phyloP scores from a whole-genome alignment of 2,113 vertebrate genomes.

The Alexandromys fortis region DNA sequence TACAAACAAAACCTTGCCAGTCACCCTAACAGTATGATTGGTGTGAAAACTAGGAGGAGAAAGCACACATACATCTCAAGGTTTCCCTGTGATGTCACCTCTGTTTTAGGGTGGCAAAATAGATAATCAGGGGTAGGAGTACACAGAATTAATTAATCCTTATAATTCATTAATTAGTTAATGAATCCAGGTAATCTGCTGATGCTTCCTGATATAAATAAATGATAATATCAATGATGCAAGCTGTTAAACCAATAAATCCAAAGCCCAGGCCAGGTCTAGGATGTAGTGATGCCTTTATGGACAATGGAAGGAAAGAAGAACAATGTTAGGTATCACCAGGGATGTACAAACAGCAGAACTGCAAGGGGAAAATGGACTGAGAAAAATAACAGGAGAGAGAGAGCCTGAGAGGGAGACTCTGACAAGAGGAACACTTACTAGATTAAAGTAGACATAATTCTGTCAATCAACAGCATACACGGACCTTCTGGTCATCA shows the following conservation, averaged over 20 bases:
- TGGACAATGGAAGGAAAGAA: background rate
- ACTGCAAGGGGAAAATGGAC: background rate
- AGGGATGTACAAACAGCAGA: background rate
- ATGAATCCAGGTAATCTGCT: background rate
- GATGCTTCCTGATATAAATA: background rate
- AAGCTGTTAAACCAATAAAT: background rate
- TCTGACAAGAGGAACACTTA: background rate
- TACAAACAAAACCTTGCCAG: background rate
- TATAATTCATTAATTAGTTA: conserved; percentile 5
- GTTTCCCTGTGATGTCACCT: background rate
- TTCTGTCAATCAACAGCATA: background rate
- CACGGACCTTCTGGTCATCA: background rate
- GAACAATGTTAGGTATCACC: conserved; percentile 7
- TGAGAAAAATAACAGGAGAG: background rate
- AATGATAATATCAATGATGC: background rate
- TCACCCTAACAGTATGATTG: background rate
- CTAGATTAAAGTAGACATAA: background rate
- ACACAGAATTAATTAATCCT: background rate
- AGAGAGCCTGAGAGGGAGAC: background rate
- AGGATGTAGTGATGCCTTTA: background rate
- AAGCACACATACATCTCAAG: background rate
- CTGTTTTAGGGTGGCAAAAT: background rate
- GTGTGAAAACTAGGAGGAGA: conserved; percentile 16
- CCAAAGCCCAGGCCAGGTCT: conserved; percentile 6
- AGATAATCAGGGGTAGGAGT: background rate